Conservation (phyloP, 2,888 invertebrate species). For the Troides aeacus region DNA sequence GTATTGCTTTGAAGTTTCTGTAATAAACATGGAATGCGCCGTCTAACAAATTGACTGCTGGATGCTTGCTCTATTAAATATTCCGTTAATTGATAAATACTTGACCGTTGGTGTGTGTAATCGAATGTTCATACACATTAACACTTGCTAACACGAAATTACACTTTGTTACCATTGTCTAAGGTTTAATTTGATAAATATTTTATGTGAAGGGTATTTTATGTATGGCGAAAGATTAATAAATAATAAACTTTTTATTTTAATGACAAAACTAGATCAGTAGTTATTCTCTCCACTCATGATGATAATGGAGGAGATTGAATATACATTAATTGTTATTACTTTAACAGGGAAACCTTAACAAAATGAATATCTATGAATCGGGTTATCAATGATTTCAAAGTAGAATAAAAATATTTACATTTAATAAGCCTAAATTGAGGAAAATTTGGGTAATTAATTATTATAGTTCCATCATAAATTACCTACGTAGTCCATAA, state of each 20-base stretch:
- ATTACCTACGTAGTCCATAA: too few relatives aligned
- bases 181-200: conserved; percentile 34
- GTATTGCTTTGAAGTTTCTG: conserved; percentile 31
- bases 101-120: conserved; percentile 72
- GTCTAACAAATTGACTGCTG: conserved; percentile 46
- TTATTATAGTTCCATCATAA: background rate
- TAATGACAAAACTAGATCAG: too few relatives aligned
- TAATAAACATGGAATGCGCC: conserved; percentile 60
- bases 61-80: conserved; percentile 70
- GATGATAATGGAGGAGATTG: too few relatives aligned
- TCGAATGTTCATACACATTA: conserved; percentile 70
- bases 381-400: too few relatives aligned
- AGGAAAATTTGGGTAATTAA: too few relatives aligned
- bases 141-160: conserved; percentile 24
- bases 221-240: conserved; percentile 32
- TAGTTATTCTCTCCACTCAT: background rate
- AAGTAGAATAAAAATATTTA: too few relatives aligned
- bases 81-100: conserved; percentile 75
- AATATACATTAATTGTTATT: too few relatives aligned
- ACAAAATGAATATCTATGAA: too few relatives aligned
- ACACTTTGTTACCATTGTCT: conserved; percentile 11
- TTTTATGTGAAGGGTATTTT: background rate
- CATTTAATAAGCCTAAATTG: too few relatives aligned
- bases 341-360: too few relatives aligned
- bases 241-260: too few relatives aligned